Conservation (phyloP, 1,140 invertebrate species). For the Drosophila ogumai region DNA sequence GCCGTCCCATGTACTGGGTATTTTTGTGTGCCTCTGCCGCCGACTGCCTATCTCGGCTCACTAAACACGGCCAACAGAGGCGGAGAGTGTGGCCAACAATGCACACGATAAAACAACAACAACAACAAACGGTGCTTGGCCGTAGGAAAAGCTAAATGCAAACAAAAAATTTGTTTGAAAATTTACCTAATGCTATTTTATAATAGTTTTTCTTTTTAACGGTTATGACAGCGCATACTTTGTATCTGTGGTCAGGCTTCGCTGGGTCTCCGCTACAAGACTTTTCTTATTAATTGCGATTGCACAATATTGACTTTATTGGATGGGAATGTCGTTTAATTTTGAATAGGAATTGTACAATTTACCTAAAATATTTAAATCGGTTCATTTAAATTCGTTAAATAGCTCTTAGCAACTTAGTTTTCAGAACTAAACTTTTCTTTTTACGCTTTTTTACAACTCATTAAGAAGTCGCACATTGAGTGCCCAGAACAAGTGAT, state of each 20-base stretch:
- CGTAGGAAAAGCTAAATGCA: slow-evolving; percentile 24
- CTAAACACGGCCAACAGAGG: slow-evolving; percentile 39
- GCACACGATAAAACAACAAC: slow-evolving; percentile 39
- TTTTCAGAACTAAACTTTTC: not conserved
- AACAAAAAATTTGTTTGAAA: slow-evolving; percentile 56
- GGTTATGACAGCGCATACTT: slow-evolving; percentile 57
- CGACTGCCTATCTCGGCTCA: slow-evolving; percentile 36
- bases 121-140: slow-evolving; percentile 19
- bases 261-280: slow-evolving; percentile 33
- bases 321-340: not conserved
- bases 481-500: not conserved
- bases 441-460: not conserved
- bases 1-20: not conserved
- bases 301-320: slow-evolving; percentile 25
- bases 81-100: slow-evolving; percentile 48
- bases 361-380: not conserved
- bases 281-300: slow-evolving; percentile 55
- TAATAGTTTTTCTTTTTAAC: slow-evolving; percentile 68
- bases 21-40: not conserved
- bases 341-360: not conserved
- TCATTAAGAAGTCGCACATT: not conserved
- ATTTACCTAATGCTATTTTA: slow-evolving; percentile 75
- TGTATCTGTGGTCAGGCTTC: slow-evolving; percentile 55
- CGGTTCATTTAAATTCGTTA: not conserved
- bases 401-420: not conserved